Evolutionary conservation across 2,888 invertebrate genomes (phyloP), one percentile per base, ranked within the genome.

Genomic region (Corythucha ciliata): DNA sequence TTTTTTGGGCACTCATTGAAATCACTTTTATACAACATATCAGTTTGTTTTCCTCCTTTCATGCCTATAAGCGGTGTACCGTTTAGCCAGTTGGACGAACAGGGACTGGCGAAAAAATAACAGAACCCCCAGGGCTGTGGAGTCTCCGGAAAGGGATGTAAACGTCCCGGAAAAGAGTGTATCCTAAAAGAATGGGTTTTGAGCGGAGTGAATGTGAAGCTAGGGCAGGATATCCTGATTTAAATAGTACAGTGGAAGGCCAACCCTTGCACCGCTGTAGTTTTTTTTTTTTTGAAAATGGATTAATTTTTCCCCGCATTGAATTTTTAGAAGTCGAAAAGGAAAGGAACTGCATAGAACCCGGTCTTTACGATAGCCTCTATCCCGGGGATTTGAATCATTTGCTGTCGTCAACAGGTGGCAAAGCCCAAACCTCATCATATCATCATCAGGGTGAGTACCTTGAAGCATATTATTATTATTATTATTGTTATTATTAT

Each of bases 341-440:
- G 64, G 85, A 86, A 67, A 75, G 83, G 47, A 78, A 80, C 6
- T 71, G 81, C 59, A 71, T 81, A 62, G 82, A 80, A 65, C 81
- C 81, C 67, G 81, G 78, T 67, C 76, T 84, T 72, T 87, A 85
- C 75, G 87, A 87, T 71, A 78, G 76, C 65, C 84, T 83, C 63
- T 85, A 83, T 72, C 79, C 84, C 59, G 83, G 84, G 59, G 85
- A 86, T 67, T 69, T 80, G 60, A 75, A 78, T 55, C 77, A 82
- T 53, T 64, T 63, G 48, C 63, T 61, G 48, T 59, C 57, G 22
- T 48, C 37, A 61, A n/a, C n/a, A n/a, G n/a, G n/a, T n/a, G 62
- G 51, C 61, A 59, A 57, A 59, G 60, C 58, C 42, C 55, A 55
- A 36, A 39, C 59, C 42, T 59, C 59, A 44, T 57, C 58, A 50